Percentiles rank a stretch among this genome's conserved stretches.
Evolutionary conservation across 2,113 vertebrate genomes (phyloP).

Genomic region (Coptodon rendalli): DNA sequence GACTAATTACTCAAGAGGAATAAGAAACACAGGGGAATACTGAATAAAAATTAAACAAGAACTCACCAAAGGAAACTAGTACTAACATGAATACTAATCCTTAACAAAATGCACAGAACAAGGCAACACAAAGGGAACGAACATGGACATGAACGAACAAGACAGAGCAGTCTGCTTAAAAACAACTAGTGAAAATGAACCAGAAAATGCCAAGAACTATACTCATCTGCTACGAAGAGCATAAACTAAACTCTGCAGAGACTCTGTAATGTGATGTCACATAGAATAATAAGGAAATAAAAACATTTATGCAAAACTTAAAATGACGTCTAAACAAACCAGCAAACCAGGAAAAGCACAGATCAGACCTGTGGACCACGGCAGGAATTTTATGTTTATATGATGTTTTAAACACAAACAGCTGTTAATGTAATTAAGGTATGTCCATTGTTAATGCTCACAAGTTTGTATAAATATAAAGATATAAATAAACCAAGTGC

Average conservation of each 20-base stretch:
- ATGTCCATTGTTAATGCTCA: not conserved
- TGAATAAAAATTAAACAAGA: not conserved
- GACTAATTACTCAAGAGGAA: not conserved
- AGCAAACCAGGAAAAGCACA: not conserved
- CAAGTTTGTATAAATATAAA: not conserved
- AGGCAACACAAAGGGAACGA: not conserved
- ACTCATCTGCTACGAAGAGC: not conserved
- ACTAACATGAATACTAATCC: not conserved
- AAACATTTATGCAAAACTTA: not conserved
- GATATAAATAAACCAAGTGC: not conserved
- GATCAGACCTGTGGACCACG: not conserved
- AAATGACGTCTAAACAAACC: not conserved
- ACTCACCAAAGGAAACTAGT: not conserved
- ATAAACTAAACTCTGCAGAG: not conserved
- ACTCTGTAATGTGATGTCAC: not conserved
- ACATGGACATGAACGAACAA: not conserved
- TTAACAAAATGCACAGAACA: not conserved
- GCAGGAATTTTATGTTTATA: not conserved
- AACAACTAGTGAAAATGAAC: not conserved
- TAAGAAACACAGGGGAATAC: not conserved
- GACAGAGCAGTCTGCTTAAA: not conserved
- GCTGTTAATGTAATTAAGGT: not conserved
- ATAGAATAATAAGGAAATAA: accelerated
- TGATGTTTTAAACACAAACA: not conserved
- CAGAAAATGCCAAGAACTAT: not conserved